A percentile compares a stretch with the other conserved stretches of the same genome.
phyloP scores from a whole-genome alignment of 2,888 invertebrate genomes.

The Apoda limacodes region DNA sequence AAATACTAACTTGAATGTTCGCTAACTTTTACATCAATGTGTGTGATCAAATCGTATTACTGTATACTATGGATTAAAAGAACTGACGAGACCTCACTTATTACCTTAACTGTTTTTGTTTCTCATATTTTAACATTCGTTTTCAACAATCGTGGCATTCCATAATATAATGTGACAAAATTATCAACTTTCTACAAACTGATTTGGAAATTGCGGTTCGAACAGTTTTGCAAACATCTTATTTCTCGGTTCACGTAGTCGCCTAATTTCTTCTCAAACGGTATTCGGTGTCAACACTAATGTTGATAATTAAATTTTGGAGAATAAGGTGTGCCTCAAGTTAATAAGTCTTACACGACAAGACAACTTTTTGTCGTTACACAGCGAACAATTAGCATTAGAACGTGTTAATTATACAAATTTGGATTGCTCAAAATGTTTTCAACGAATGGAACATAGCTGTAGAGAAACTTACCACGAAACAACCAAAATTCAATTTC shows the following conservation, averaged over 20 bases:
- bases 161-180: slow-evolving; percentile 16
- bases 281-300: slow-evolving; percentile 53
- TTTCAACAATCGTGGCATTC: slow-evolving; percentile 35
- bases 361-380: slow-evolving; percentile 43
- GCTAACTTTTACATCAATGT: too few species aligned
- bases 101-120: too few species aligned
- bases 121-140: too few species aligned
- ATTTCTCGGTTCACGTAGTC: slow-evolving; percentile 24
- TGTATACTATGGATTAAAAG: too few species aligned
- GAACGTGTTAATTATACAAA: slow-evolving; percentile 57
- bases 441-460: slow-evolving; percentile 28
- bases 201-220: slow-evolving; percentile 38
- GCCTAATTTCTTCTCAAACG: slow-evolving; percentile 35
- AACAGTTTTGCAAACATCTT: slow-evolving; percentile 49
- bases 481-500: too few species aligned
- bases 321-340: slow-evolving; percentile 43
- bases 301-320: slow-evolving; percentile 63
- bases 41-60: too few species aligned
- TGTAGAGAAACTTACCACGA: too few species aligned
- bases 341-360: slow-evolving; percentile 62
- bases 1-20: too few species aligned
- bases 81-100: too few species aligned
- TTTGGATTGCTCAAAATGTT: slow-evolving; percentile 30
- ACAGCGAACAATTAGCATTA: slow-evolving; percentile 51
- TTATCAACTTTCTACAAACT: slow-evolving; percentile 55